Evolutionary conservation across 2,113 vertebrate species (phyloP).

Genomic region (Tetrax tetrax): DNA sequence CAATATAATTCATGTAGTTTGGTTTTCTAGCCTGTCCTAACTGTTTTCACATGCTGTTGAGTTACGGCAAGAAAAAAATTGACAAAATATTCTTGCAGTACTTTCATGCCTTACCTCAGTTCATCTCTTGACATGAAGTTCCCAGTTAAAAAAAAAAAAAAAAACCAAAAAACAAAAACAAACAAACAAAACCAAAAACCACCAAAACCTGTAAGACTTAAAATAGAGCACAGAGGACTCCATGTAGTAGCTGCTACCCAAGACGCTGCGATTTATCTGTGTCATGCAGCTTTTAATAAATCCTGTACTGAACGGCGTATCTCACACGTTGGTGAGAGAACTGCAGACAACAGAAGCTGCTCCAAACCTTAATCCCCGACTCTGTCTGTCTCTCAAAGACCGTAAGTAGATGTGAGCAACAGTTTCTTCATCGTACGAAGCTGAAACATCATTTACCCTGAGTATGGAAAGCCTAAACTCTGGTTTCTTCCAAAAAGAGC

Average conservation of each 20-base stretch:
- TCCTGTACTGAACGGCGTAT: neutral
- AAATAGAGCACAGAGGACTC: accelerated
- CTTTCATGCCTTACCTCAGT: neutral
- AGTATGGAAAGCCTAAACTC: neutral
- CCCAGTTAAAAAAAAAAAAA: neutral
- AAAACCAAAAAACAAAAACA: neutral
- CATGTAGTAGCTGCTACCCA: neutral
- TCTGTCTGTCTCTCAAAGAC: neutral
- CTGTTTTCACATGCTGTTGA: neutral
- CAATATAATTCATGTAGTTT: neutral
- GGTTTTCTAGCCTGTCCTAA: neutral
- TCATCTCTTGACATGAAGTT: neutral
- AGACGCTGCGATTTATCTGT: accelerated
- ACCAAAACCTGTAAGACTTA: neutral
- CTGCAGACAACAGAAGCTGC: neutral
- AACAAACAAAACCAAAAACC: too few relatives aligned
- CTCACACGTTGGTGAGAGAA: accelerated
- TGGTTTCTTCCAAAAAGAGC: neutral
- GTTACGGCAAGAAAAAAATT: neutral
- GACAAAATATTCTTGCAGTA: neutral
- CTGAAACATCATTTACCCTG: neutral
- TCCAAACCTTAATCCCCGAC: neutral
- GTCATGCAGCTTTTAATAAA: neutral
- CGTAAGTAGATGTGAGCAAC: neutral
- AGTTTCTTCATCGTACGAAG: neutral